Conservation (phyloP, 2,888 invertebrate species). For the Podotricha telesiphe region DNA sequence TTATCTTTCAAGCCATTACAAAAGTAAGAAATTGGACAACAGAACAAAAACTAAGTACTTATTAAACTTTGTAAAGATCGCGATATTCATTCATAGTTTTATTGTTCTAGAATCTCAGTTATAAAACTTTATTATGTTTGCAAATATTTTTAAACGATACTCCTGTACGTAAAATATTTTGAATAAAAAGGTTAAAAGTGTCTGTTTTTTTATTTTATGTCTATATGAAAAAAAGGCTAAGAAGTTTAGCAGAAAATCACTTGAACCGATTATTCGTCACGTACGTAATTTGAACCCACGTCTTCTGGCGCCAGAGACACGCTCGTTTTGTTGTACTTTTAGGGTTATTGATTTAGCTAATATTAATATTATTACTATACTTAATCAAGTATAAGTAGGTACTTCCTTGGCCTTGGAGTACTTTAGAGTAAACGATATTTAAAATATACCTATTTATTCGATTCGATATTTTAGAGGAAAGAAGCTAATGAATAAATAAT, state of each 20-base stretch:
- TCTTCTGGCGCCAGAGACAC: slow-evolving; percentile 25
- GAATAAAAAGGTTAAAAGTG: too few species aligned
- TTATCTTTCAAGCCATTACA: slow-evolving; percentile 1
- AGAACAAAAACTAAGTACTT: slow-evolving; percentile 6
- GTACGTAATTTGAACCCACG: slow-evolving; percentile 27
- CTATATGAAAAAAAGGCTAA: slow-evolving; percentile 13
- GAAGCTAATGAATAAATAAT: too few species aligned
- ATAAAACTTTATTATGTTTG: slow-evolving; percentile 3
- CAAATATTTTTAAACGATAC: background rate
- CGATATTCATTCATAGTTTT: slow-evolving; percentile 17
- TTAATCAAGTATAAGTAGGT: background rate
- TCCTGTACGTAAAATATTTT: too few species aligned
- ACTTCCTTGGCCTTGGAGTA: too few species aligned
- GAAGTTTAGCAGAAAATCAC: slow-evolving; percentile 25
- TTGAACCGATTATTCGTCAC: slow-evolving; percentile 26
- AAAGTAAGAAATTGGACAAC: slow-evolving; percentile 2
- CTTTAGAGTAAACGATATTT: too few species aligned
- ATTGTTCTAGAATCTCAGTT: slow-evolving; percentile 10
- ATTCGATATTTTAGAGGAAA: too few species aligned
- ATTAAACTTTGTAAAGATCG: slow-evolving; percentile 10
- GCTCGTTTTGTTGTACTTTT: slow-evolving; percentile 22
- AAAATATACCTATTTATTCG: too few species aligned
- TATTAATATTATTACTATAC: background rate
- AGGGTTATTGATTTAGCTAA: slow-evolving; percentile 20
- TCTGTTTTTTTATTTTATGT: background rate